Percentiles rank a stretch among this genome's conserved stretches.
These are phyloP conservation scores for Atta cephalotes DNA, from an alignment of 1,140 invertebrate genomes.

Conservation along the genomic window DNA sequence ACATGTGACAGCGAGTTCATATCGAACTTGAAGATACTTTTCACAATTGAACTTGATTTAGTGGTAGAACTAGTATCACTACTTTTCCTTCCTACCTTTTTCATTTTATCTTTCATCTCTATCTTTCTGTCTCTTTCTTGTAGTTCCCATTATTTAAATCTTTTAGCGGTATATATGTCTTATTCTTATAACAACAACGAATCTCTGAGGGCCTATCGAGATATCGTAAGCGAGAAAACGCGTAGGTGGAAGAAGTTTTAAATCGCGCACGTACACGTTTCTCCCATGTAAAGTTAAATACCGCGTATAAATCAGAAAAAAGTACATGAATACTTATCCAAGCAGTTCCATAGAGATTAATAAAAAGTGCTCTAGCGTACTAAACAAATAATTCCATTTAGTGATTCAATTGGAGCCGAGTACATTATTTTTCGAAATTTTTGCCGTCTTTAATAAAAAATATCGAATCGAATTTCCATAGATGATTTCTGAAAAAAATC, in stretches of 20 bases:
- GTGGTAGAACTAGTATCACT: conserved; percentile 19
- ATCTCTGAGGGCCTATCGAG: conserved; percentile 68
- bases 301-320: conserved; percentile 5
- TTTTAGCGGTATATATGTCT: conserved; percentile 49
- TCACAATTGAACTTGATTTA: conserved; percentile 43
- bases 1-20: conserved; percentile 37
- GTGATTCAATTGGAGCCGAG: background rate
- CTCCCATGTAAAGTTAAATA: conserved; percentile 40
- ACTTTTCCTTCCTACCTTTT: conserved; percentile 19
- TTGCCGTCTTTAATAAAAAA: background rate
- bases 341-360: conserved; percentile 18
- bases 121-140: conserved; percentile 24
- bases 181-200: conserved; percentile 74
- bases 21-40: conserved; percentile 52
- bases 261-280: conserved; percentile 14
- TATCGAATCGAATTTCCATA: background rate
- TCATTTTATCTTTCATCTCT: background rate
- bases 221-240: conserved; percentile 17
- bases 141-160: conserved; percentile 60
- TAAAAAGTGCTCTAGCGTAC: conserved; percentile 7
- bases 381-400: conserved; percentile 18
- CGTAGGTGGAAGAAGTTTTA: conserved; percentile 31
- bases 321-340: conserved; percentile 35
- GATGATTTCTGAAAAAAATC: background rate
- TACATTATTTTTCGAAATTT: conserved; percentile 23